Evolutionary conservation across 2,888 invertebrate genomes (phyloP).

Genomic region (Drosophila siamana): DNA sequence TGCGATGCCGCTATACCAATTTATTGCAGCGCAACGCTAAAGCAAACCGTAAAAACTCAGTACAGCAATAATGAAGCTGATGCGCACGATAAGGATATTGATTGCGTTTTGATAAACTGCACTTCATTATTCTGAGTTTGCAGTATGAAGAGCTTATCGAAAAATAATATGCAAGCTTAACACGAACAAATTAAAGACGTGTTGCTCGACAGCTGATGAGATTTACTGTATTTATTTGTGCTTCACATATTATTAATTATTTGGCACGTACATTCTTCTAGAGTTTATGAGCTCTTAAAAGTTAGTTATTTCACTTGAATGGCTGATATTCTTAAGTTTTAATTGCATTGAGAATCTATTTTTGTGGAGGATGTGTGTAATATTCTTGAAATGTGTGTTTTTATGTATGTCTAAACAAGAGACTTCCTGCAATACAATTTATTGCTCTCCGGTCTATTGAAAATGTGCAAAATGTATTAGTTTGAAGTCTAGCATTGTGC

Average conservation of each 20-base stretch:
- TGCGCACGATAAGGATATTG: slow-evolving; percentile 3
- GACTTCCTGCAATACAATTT: too few relatives aligned
- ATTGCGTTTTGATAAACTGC: slow-evolving; percentile 14
- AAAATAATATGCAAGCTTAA: slow-evolving; percentile 2
- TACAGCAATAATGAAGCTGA: background rate
- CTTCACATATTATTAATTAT: background rate
- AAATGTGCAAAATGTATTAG: background rate
- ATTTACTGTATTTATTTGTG: background rate
- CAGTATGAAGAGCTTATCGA: background rate
- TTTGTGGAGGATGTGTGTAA: too few relatives aligned
- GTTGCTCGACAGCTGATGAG: background rate
- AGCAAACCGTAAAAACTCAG: background rate
- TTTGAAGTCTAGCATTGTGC: background rate
- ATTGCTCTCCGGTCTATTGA: background rate
- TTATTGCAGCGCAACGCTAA: slow-evolving; percentile 10
- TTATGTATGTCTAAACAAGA: too few relatives aligned
- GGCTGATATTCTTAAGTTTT: background rate
- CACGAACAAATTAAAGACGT: background rate
- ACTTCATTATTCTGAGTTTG: slow-evolving; percentile 7
- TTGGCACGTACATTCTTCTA: background rate
- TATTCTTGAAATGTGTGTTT: too few relatives aligned
- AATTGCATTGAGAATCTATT: too few relatives aligned
- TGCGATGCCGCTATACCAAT: slow-evolving; percentile 24
- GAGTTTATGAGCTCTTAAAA: background rate
- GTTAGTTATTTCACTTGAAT: background rate